Conservation (phyloP, 1,140 invertebrate genomes). For the Maniola jurtina region DNA sequence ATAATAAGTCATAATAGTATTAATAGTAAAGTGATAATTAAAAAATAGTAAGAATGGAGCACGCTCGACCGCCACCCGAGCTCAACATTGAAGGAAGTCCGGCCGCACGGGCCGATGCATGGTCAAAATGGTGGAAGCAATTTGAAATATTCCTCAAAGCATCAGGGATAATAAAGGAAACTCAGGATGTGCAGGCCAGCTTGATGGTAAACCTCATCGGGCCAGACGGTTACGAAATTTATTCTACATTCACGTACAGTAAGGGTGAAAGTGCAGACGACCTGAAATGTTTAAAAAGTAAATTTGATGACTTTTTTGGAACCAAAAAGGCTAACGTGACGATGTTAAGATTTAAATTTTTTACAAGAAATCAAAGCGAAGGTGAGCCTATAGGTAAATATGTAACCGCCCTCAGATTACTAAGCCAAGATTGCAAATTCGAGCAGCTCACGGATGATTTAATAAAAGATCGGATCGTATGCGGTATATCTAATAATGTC, state of each 20-base stretch:
- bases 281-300: slow-evolving; percentile 7
- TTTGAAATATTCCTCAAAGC: slow-evolving; percentile 19
- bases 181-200: slow-evolving; percentile 17
- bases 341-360: slow-evolving; percentile 28
- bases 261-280: slow-evolving; percentile 11
- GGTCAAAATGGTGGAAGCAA: slow-evolving; percentile 15
- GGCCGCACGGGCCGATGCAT: background rate
- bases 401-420: slow-evolving; percentile 29
- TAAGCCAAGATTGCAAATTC: slow-evolving; percentile 28
- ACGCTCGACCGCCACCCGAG: too few relatives aligned
- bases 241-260: slow-evolving; percentile 13
- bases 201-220: slow-evolving; percentile 18
- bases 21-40: too few relatives aligned
- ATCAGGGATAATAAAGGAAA: slow-evolving; percentile 15
- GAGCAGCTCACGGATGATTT: slow-evolving; percentile 2
- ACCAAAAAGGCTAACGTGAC: slow-evolving; percentile 1
- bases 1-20: too few relatives aligned
- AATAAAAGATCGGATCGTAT: background rate
- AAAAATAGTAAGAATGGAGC: too few relatives aligned
- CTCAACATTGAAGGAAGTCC: background rate
- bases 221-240: background rate
- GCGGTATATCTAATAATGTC: slow-evolving; percentile 10
- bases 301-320: background rate
- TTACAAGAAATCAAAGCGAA: slow-evolving; percentile 30
- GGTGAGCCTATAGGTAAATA: slow-evolving; percentile 30